Evolutionary conservation across 2,113 vertebrate genomes (phyloP).

Genomic region (Callipepla californica): DNA sequence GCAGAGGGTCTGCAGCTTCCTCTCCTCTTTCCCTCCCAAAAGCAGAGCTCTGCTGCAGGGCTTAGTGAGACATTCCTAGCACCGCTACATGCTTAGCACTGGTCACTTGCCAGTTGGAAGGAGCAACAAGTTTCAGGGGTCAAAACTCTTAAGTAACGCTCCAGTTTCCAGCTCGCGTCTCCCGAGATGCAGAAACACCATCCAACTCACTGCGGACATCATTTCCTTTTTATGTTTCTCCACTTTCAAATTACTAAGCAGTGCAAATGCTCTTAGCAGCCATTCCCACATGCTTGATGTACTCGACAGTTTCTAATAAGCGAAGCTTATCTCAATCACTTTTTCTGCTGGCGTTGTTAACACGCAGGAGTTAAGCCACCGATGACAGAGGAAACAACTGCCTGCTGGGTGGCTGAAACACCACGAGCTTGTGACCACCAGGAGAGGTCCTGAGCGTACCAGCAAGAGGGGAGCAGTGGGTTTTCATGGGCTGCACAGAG

Average conservation of each 20-base stretch:
- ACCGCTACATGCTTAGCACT: not conserved
- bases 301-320: not conserved
- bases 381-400: constrained; percentile 25
- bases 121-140: constrained; percentile 29
- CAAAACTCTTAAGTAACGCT: constrained; percentile 49
- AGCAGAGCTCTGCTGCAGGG: not conserved
- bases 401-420: not conserved
- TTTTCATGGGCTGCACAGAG: not conserved
- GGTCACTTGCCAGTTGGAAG: constrained; percentile 39
- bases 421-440: not conserved
- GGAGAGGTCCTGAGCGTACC: accelerated
- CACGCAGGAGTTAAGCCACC: not conserved
- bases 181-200: constrained; percentile 30
- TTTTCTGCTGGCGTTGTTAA: not conserved
- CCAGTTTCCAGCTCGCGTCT: constrained; percentile 14
- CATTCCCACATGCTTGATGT: constrained; percentile 14
- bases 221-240: constrained; percentile 49
- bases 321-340: not conserved
- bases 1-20: not conserved
- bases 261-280: constrained; percentile 26
- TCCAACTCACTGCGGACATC: constrained; percentile 31
- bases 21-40: not conserved
- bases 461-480: not conserved
- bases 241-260: constrained; percentile 29
- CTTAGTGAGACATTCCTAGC: not conserved